A percentile compares a stretch with the other conserved stretches of the same genome.
These are phyloP conservation scores for Sussaba pulchella DNA, from an alignment of 2,888 invertebrate genomes.

Conservation along the genomic window DNA sequence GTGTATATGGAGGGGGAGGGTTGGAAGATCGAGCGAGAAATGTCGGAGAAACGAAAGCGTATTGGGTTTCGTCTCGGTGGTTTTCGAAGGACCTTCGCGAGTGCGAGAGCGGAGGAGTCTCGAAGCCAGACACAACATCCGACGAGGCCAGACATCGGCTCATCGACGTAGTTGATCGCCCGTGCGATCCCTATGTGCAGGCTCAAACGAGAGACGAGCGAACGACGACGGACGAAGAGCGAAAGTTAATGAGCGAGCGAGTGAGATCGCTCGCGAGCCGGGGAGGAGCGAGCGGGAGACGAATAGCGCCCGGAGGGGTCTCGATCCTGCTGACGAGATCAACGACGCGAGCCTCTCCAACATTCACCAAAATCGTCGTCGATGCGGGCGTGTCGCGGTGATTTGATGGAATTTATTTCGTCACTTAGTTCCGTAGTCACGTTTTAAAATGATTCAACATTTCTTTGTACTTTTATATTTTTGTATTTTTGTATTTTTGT, in stretches of 20 bases:
- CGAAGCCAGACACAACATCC: conserved; percentile 72
- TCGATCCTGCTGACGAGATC: conserved; percentile 44
- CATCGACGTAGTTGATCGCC: conserved; percentile 64
- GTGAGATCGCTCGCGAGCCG: neutral
- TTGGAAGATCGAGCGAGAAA: neutral
- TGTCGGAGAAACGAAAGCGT: neutral
- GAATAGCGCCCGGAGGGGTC: conserved; percentile 8
- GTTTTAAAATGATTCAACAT: conserved; percentile 2
- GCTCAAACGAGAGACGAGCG: conserved; percentile 22
- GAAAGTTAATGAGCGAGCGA: conserved; percentile 34
- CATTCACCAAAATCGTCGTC: conserved; percentile 52
- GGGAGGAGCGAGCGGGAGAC: conserved; percentile 20
- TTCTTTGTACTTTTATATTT: too few species aligned
- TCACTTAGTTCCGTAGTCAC: conserved; percentile 19
- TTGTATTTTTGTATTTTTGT: too few species aligned
- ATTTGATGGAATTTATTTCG: conserved; percentile 49
- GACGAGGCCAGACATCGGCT: conserved; percentile 69
- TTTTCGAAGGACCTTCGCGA: conserved; percentile 68
- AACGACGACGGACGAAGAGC: conserved; percentile 18
- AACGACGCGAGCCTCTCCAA: conserved; percentile 33
- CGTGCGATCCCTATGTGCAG: conserved; percentile 55
- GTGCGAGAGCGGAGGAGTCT: conserved; percentile 48
- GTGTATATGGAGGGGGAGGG: neutral
- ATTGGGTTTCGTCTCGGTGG: conserved; percentile 45
- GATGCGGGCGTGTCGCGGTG: conserved; percentile 60